Evolutionary conservation across 2,888 invertebrate species (phyloP), one percentile per base, ranked within the genome.

Genomic region (Drosophila testacea): DNA sequence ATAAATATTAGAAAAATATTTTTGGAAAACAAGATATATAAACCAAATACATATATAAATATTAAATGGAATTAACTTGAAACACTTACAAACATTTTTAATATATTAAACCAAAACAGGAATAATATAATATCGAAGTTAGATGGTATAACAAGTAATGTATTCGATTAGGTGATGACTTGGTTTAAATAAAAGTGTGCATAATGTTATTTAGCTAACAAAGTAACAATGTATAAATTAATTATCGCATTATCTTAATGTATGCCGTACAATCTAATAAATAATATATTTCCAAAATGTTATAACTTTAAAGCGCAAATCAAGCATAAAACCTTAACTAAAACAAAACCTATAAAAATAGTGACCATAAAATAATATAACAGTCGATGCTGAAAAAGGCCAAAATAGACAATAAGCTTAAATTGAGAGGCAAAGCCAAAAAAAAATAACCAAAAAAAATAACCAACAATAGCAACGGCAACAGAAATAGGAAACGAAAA

Each of bases 401-500:
- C 11, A 46, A 55, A 60, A 60, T 52, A 50, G 41, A 50, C 61
- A 66, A 57, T 52, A 48, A 59, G 55, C 46, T 56, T 60, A 46
- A 70, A 72, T 52, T 39, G 32, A 64, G 56, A 59, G 27, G 32
- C 56, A 59, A 64, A 52, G 38, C 46, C 48, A 66, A 51, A 56
- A 42, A 46, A 51, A 66, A 51, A 56, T 39, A 61, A 48, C 44
- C 39, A 44, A 60, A 46, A 39, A 32, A 36, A 32, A 65, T 34
- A 65, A 66, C 27, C 34, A 64, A 66, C 44, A 61, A 60, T 16
- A 52, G 62, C 73, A 79, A 68, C 50, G 69, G 62, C 42, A 51
- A 44, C 48, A 77, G 60, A 77, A 76, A 77, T 81, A 79, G 79
- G 79, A 88, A 88, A 77, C 77, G 69, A 88, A 81, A 81, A 79